These are phyloP conservation scores for Epistrophella euchroma DNA, from an alignment of 2,888 invertebrate genomes.

Conservation along the genomic window DNA sequence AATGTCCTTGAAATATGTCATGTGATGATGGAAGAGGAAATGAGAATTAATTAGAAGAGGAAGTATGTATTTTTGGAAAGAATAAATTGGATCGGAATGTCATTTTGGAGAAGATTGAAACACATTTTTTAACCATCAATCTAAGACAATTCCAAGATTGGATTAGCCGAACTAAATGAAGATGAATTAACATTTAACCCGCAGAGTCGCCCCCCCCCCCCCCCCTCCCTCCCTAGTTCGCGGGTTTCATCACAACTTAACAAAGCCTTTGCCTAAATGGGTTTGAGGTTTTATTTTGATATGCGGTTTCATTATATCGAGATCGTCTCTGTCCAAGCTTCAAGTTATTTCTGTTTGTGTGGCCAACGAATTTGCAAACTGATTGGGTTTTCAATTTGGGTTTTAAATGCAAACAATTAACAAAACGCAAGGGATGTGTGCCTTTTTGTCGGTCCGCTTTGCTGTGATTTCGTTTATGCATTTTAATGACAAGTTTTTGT, in stretches of 20 bases:
- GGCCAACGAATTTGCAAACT: constrained; percentile 48
- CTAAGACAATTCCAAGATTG: not conserved
- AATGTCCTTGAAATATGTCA: constrained; percentile 14
- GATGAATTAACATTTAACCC: not conserved
- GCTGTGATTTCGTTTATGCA: constrained; percentile 44
- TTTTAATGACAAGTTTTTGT: constrained; percentile 67
- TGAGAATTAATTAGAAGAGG: constrained; percentile 59
- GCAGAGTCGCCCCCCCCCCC: too few species aligned
- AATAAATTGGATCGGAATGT: not conserved
- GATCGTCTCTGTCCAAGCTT: not conserved
- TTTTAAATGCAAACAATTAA: constrained; percentile 33
- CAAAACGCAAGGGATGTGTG: not conserved
- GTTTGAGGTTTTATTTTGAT: constrained; percentile 27
- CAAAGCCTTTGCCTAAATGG: not conserved
- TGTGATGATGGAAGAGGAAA: constrained; percentile 46
- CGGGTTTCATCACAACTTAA: not conserved
- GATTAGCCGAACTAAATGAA: not conserved
- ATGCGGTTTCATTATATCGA: constrained; percentile 55
- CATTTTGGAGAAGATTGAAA: not conserved
- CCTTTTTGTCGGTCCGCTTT: constrained; percentile 14
- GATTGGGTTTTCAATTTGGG: constrained; percentile 22
- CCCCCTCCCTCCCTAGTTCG: not conserved
- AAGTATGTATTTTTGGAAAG: constrained; percentile 40
- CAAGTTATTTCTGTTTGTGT: constrained; percentile 22
- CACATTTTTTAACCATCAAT: not conserved